Evolutionary conservation across 2,797 vertebrate genomes (phyloP), one percentile per base, ranked within the genome.

Genomic region (Loris lydekkerianus): DNA sequence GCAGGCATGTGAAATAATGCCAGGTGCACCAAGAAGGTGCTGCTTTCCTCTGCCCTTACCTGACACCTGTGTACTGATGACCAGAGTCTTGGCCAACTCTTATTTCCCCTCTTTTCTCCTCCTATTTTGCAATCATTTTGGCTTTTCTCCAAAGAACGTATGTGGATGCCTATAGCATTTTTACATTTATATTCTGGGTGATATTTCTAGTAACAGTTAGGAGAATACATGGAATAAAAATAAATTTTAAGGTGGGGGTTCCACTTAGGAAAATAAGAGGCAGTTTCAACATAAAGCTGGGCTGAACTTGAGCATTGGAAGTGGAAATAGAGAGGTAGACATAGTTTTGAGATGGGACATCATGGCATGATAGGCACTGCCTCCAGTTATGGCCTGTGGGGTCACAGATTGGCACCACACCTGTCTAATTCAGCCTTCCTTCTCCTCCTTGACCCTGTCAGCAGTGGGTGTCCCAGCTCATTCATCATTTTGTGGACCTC

Each of bases 111-210:
- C 67, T 58, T 34, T 92, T 25, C 82, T 76, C 29, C 80, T 43
- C 9, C 7, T 10, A 34, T 37, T 76, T 37, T 37, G 29, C 80
- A 91, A 61, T 78, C 40, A 77, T n/a, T 17, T 17, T 34, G 20
- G 37, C 61, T 80, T 77, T 82, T 83, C 94, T 72, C 31, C 84
- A 76, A 90, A 60, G 87, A 61, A 23, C 56, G 60, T 34, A 14
- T 72, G 31, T 18, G 61, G 31, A 25, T 69, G 31, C 20, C 53
- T 15, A n/a, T 7, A 53, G 37, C 37, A 93, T 73, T 31, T 83
- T 78, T 31, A 58, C 29, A 58, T 60, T 70, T 94, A 67, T 75
- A 85, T 70, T 85, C 63, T 18, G 7, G 29, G 70, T 89, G 13
- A 1, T 61, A 37, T 60, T 91, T 93, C 49, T 85, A 67, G 75